Base-by-base conservation (phyloP, 2,797 vertebrate species). In the Gymnocypris eckloni region DNA sequence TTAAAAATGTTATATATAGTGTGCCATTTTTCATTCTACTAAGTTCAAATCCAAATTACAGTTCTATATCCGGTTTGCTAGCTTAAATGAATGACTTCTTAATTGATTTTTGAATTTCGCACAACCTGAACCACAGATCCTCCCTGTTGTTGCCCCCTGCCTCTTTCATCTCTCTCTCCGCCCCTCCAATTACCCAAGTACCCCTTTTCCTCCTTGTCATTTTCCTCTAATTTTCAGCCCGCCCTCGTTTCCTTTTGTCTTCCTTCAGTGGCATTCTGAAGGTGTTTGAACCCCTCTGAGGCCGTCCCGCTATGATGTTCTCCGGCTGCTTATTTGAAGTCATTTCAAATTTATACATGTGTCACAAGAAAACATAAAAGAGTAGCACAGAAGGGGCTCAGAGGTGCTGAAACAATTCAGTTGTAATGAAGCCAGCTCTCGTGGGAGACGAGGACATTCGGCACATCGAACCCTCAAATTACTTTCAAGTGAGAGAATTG, bases 381-480 rank as follows among this genome's bases (percentile, higher is more conserved):
- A 72, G 86, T 79, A 89, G 89, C 89, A 88, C 92, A 91, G 92
- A 91, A 73, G 83, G 87, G 88, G 90, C 90, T 84, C 87, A 90
- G 90, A 94, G 91, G 91, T 87, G 88, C 87, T 84, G 91, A 93
- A 95, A 94, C 93, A 95, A 93, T 94, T 92, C 93, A 90, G 92
- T 88, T 92, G 90, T 94, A 95, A 95, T 94, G 91, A 92, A 95
- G 93, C 87, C 86, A 89, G 87, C 92, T 90, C 94, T 94, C 93
- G 45, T 79, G 92, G 92, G 94, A 92, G 92, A 92, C 90, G 89
- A 90, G 93, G 69, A 93, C 92, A 93, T 93, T 91, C 92, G 83
- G 90, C 90, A 93, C 89, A 89, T 91, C 86, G 92, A 92, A 89
- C 87, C 90, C 86, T 92, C 87, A 89, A 93, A 95, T 94, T 94